Conservation (phyloP, 2,888 invertebrate genomes). For the Lepeophtheirus nordmannii region DNA sequence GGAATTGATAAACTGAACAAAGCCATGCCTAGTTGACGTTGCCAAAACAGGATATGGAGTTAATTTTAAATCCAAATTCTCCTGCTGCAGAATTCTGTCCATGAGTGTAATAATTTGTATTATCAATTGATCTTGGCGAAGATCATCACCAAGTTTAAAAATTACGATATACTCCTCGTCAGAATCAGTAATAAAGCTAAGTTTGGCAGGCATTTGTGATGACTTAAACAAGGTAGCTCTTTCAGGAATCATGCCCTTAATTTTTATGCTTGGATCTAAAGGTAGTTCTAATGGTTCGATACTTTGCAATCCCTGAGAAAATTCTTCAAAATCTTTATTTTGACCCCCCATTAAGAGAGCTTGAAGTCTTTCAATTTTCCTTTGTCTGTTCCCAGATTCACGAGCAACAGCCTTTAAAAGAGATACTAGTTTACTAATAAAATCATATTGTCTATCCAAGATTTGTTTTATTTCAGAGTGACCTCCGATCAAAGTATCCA, state of each 20-base stretch:
- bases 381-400: constrained; percentile 77
- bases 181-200: constrained; percentile 70
- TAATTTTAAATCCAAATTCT: constrained; percentile 87
- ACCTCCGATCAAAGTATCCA: constrained; percentile 43
- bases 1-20: constrained; percentile 88
- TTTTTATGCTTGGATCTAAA: constrained; percentile 68
- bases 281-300: constrained; percentile 89
- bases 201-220: constrained; percentile 79
- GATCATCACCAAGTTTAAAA: constrained; percentile 93
- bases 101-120: constrained; percentile 79
- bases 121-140: constrained; percentile 80
- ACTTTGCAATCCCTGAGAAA: constrained; percentile 54
- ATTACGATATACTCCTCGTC: constrained; percentile 73
- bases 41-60: constrained; percentile 91
- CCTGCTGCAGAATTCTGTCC: constrained; percentile 82
- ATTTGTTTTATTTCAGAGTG: constrained; percentile 41
- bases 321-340: not conserved
- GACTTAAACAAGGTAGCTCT: constrained; percentile 83
- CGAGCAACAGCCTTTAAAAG: constrained; percentile 72
- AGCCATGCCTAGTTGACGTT: constrained; percentile 86
- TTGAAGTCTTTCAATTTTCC: constrained; percentile 42
- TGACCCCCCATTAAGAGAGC: not conserved
- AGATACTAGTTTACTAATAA: constrained; percentile 75
- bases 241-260: constrained; percentile 34
- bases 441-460: constrained; percentile 67